These are phyloP conservation scores for Dipodomys merriami DNA, from an alignment of 2,113 vertebrate genomes.

Conservation along the genomic window DNA sequence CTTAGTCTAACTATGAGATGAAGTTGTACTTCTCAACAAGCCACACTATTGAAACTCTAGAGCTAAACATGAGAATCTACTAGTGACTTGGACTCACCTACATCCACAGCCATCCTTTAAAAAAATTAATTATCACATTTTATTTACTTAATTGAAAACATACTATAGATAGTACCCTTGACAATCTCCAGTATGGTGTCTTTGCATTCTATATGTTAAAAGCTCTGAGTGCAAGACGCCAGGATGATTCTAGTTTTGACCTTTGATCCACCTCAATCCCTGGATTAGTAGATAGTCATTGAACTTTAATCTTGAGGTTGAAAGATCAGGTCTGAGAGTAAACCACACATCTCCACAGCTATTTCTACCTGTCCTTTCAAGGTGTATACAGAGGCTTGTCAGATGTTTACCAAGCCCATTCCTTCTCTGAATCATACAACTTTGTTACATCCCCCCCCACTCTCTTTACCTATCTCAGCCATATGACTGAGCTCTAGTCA, in stretches of 20 bases:
- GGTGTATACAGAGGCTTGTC: not conserved
- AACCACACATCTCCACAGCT: not conserved
- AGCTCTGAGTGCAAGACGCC: not conserved
- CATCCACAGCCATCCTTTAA: not conserved
- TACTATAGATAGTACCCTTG: conserved; percentile 76
- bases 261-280: not conserved
- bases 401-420: not conserved
- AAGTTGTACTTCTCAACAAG: not conserved
- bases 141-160: conserved; percentile 87
- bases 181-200: conserved; percentile 76
- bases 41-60: not conserved
- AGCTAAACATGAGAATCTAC: not conserved
- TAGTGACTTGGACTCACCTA: not conserved
- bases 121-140: conserved; percentile 86
- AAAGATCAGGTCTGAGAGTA: not conserved
- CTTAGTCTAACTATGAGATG: not conserved
- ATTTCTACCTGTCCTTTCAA: not conserved
- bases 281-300: not conserved
- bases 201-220: conserved; percentile 60
- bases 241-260: conserved; percentile 46
- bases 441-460: not conserved
- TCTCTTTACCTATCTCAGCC: not conserved
- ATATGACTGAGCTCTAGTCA: conserved; percentile 1
- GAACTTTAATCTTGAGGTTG: conserved; percentile 43
- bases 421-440: not conserved